phyloP scores from a whole-genome alignment of 2,888 invertebrate genomes.

The Platerodrilus igneus region DNA sequence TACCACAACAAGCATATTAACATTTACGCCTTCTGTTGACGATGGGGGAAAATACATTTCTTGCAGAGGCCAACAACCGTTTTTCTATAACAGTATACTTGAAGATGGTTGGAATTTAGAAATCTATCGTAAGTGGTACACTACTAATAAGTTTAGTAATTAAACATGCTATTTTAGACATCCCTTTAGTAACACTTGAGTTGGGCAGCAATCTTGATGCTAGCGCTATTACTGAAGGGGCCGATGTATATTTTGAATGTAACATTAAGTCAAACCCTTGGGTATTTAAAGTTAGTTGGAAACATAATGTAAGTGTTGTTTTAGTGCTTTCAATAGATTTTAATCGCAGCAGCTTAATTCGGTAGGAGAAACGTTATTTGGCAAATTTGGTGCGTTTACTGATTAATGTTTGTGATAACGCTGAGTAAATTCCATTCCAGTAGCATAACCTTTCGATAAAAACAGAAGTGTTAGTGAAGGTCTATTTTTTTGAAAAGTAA shows the following conservation, averaged over 20 bases:
- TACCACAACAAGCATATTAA: slow-evolving; percentile 70
- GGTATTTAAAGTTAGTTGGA: slow-evolving; percentile 74
- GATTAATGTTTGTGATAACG: too few relatives aligned
- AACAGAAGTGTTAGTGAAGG: too few relatives aligned
- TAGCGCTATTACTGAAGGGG: slow-evolving; percentile 76
- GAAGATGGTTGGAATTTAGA: slow-evolving; percentile 78
- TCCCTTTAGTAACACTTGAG: slow-evolving; percentile 75
- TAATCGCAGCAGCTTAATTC: too few relatives aligned
- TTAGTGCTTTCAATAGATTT: not conserved
- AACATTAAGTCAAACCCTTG: slow-evolving; percentile 85
- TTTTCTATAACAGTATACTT: slow-evolving; percentile 67
- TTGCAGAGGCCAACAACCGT: slow-evolving; percentile 73
- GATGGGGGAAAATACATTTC: slow-evolving; percentile 73
- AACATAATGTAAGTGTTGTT: slow-evolving; percentile 66
- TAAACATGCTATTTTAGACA: slow-evolving; percentile 57
- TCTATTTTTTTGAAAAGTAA: too few relatives aligned
- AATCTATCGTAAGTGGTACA: slow-evolving; percentile 71
- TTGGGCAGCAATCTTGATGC: slow-evolving; percentile 79
- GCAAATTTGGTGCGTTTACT: too few relatives aligned
- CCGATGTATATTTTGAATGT: slow-evolving; percentile 88
- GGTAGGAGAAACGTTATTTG: too few relatives aligned
- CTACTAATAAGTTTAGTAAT: not conserved
- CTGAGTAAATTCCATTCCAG: too few relatives aligned
- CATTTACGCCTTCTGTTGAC: slow-evolving; percentile 72
- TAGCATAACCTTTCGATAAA: too few relatives aligned